Evolutionary conservation across 2,888 invertebrate species (phyloP), one percentile per base, ranked within the genome.

Genomic region (Amorpha juglandis): DNA sequence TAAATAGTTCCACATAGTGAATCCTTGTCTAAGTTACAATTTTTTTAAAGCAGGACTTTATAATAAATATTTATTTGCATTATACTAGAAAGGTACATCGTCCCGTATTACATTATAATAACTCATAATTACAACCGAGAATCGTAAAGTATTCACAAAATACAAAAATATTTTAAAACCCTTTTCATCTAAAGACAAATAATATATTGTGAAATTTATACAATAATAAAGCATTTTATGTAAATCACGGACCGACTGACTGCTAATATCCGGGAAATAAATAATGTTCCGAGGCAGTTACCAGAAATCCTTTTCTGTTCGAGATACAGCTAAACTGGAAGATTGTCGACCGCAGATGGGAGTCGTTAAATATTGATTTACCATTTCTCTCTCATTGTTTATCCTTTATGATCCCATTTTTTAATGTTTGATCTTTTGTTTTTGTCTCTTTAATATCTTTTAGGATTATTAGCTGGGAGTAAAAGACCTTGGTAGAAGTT

Each of bases 191-290:
- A 62, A 38, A 71, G 65, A 64, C 70, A 73, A 68, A 74, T 66
- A 76, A 71, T 70, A 72, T 70, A 67, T 66, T 63, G 70, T 71
- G 52, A 63, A 72, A 74, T 76, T 74, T 72, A 69, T 73, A 73
- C 66, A 67, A 67, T 70, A 76, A 75, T 76, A 76, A 82, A 81
- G 82, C 78, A 77, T 80, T 81, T 84, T 83, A 86, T 86, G 85
- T 84, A 84, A 84, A 86, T 84, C 81, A 76, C 75, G 62, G 69
- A 77, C 77, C 79, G 77, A 82, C 78, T 78, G 85, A 79, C 83
- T 84, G 84, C 82, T 85, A 85, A 87, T 87, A 86, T 87, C 86
- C 87, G 84, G 74, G 68, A 77, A 75, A 82, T 87, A 85, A 87
- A 86, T 86, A 84, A 87, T 82, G 83, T 80, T 77, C 74, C 72